phyloP scores from a whole-genome alignment of 2,888 invertebrate species.

The Volucella zonaria region DNA sequence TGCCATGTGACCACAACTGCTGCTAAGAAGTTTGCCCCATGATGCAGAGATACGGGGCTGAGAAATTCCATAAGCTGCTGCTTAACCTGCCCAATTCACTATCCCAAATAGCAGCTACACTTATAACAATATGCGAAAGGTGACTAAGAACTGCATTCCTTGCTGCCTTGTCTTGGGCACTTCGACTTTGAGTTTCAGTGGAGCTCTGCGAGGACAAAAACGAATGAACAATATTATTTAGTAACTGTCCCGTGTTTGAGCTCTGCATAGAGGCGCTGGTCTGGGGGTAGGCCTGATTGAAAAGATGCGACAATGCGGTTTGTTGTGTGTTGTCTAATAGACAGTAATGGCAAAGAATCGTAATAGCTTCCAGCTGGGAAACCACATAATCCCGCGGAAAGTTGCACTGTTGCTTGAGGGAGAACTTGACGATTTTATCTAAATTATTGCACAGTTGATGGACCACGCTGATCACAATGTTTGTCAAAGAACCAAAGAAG shows the following conservation, averaged over 20 bases:
- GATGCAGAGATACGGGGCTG: constrained; percentile 92
- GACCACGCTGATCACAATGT: constrained; percentile 90
- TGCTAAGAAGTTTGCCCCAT: constrained; percentile 90
- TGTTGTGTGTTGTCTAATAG: constrained; percentile 86
- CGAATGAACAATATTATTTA: too few species aligned
- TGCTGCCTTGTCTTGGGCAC: constrained; percentile 83
- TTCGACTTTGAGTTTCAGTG: constrained; percentile 78
- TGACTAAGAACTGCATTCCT: constrained; percentile 90
- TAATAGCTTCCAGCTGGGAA: constrained; percentile 90
- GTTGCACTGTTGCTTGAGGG: constrained; percentile 79
- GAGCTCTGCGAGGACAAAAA: constrained; percentile 84
- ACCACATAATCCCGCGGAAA: constrained; percentile 90
- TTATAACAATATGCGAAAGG: too few species aligned
- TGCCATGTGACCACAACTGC: constrained; percentile 94
- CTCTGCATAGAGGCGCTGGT: too few species aligned
- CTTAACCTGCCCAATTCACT: constrained; percentile 87
- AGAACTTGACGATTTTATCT: constrained; percentile 85
- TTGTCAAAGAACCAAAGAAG: constrained; percentile 88
- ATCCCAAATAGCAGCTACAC: constrained; percentile 91
- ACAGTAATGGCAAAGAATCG: constrained; percentile 91
- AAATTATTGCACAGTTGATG: constrained; percentile 89
- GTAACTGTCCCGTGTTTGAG: too few species aligned
- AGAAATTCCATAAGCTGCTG: constrained; percentile 91
- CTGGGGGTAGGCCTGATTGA: too few species aligned
- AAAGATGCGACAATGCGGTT: constrained; percentile 84